phyloP scores from a whole-genome alignment of 2,888 invertebrate genomes.

The Rambutsinella grinnellia region DNA sequence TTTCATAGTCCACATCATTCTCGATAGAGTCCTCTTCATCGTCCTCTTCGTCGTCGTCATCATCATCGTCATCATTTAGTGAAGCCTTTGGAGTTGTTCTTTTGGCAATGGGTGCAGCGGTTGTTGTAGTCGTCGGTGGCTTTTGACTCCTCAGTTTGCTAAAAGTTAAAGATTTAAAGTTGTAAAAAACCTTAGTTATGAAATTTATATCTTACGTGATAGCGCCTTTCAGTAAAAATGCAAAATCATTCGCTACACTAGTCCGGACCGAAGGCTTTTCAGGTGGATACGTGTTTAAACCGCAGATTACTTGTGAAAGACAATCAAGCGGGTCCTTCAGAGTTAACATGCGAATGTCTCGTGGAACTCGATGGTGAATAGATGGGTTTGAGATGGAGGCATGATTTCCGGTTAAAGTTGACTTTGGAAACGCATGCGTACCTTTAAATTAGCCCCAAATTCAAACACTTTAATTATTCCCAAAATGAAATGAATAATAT shows the following conservation, averaged over 20 bases:
- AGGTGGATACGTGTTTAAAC: constrained; percentile 51
- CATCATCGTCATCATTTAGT: constrained; percentile 23
- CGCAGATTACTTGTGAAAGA: constrained; percentile 54
- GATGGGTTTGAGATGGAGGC: too few species aligned
- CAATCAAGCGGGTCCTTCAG: constrained; percentile 51
- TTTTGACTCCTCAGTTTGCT: constrained; percentile 32
- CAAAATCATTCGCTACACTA: constrained; percentile 53
- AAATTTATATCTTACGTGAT: constrained; percentile 38
- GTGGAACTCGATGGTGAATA: constrained; percentile 6
- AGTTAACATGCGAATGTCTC: constrained; percentile 34
- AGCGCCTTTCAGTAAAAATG: constrained; percentile 43
- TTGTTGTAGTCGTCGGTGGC: constrained; percentile 12
- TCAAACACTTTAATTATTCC: too few species aligned
- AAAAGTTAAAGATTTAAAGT: too few species aligned
- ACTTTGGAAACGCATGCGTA: too few species aligned
- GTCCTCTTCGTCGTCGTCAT: constrained; percentile 23
- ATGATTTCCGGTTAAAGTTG: too few species aligned
- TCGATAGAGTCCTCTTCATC: constrained; percentile 27
- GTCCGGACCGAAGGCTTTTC: constrained; percentile 35
- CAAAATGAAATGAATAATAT: too few species aligned
- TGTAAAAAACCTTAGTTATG: neutral
- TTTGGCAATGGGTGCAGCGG: constrained; percentile 1
- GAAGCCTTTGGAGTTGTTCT: constrained; percentile 6
- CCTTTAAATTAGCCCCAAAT: too few species aligned
- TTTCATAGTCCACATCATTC: constrained; percentile 33